Evolutionary conservation across 2,113 vertebrate species (phyloP), one percentile per base, ranked within the genome.

Genomic region (Gasterosteus nipponicus): DNA sequence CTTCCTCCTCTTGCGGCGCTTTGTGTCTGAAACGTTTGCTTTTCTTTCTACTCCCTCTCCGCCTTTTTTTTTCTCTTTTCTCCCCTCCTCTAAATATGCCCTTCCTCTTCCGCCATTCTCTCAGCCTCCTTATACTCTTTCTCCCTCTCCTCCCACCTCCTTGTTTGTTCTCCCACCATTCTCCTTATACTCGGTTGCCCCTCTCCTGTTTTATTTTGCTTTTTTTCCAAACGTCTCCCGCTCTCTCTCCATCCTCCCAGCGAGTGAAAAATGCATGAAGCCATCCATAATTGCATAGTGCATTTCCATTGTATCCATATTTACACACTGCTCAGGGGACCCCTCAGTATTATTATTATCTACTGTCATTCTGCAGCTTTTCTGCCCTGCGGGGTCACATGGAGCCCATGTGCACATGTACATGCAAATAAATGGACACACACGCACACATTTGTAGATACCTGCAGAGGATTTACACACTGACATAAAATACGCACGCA

Each of bases 261-360:
- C 19, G 5, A 83, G 82, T 90, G 89, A 91, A 89, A 92, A 90
- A 91, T 91, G 88, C 84, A 90, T 91, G 87, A 89, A 89, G 68
- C 73, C 80, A 80, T 74, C 74, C 85, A 84, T 93, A 89, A 93
- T 87, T 91, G 84, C 84, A 58, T 57, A 39, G 76, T 80, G 78
- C 82, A 90, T 91, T 91, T 91, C 86, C 88, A 89, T 91, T 92
- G 85, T 89, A 89, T 90, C 83, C 89, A 91, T 91, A 91, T 93
- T 93, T 91, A 90, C 89, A 87, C 83, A 59, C 73, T 61, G 82
- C 90, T 86, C 87, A 80, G 75, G 85, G 85, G 83, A 89, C 41
- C 63, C 75, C 18, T 44, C 69, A 60, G 83, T 88, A 78, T 78
- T 89, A 73, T 88, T 85, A 85, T 83, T 86, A 88, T 86, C 83